phyloP scores from a whole-genome alignment of 2,113 vertebrate species.

The Vidua macroura region DNA sequence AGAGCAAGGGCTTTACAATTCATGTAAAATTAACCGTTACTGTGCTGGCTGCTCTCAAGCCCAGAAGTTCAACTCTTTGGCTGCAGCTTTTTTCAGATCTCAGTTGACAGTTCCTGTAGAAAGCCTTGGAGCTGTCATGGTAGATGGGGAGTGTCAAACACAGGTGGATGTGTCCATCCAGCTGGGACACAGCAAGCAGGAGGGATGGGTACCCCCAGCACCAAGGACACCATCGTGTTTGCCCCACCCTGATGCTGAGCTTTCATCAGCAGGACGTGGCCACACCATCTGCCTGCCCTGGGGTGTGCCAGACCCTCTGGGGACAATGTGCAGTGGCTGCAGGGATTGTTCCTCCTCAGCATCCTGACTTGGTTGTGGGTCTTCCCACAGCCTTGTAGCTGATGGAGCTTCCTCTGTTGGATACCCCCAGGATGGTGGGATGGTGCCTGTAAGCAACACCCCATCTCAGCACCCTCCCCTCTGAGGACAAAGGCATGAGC shows the following conservation, averaged over 20 bases:
- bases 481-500: neutral
- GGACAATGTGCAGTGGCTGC: fast-evolving
- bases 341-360: neutral
- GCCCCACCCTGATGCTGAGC: neutral
- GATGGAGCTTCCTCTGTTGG: neutral
- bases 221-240: fast-evolving
- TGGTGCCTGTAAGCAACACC: neutral
- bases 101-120: neutral
- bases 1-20: neutral
- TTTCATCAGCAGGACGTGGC: neutral
- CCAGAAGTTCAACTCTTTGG: neutral
- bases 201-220: neutral
- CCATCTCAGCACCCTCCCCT: neutral
- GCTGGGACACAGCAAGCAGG: neutral
- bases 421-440: neutral
- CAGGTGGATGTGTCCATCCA: neutral
- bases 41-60: neutral
- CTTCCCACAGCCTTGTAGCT: neutral
- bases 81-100: neutral
- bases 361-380: neutral
- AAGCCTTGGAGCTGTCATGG: neutral
- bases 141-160: neutral
- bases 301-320: neutral
- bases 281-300: neutral
- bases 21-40: neutral